Evolutionary conservation across 2,888 invertebrate genomes (phyloP), one percentile per base, ranked within the genome.

Genomic region (Rhimphoctona megacephalus): DNA sequence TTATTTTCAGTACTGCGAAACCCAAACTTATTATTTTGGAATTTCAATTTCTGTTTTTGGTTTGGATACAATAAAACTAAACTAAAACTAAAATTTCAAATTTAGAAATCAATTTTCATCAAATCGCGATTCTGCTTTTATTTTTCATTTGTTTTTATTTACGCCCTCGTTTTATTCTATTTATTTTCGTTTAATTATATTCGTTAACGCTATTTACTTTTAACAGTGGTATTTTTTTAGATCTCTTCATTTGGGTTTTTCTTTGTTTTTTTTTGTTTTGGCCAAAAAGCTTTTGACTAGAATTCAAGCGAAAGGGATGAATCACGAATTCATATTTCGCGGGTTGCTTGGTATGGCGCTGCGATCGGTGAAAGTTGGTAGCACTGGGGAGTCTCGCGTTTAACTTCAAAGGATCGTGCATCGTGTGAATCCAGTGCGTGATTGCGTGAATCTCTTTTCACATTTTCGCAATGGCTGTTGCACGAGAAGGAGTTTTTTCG

Each of bases 391-490:
- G 73, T 54, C 54, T 52, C 39, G 22, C 54, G 43, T 61, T 43
- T 25, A n/a, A 39, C 39, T 30, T 61, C 61, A 30, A 17, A 6
- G 17, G 17, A 14, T 30, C 61, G 61, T 17, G 61, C 61, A 61
- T 61, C 33, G 52, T 73, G 52, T n/a, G 30, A 43, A 43, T 67
- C 43, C 72, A 74, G 81, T 30, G 54, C 64, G 77, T 69, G 80
- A 73, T 74, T 66, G 61, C 54, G 67, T 74, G 85, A 85, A 87
- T 88, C 81, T 17, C 30, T 49, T 17, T 8, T 85, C 52, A 61
- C 83, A 83, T 77, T 91, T 91, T 89, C 89, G 89, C 93, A 94
- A 97, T 98, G 98, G 97, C 98, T 89, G 96, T 98, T 93, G 96
- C 96, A 83, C 96, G 95, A 90, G 97, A 96, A 94, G 97, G 98